Conservation (phyloP, 2,888 invertebrate genomes). For the Leucozona laternaria region DNA sequence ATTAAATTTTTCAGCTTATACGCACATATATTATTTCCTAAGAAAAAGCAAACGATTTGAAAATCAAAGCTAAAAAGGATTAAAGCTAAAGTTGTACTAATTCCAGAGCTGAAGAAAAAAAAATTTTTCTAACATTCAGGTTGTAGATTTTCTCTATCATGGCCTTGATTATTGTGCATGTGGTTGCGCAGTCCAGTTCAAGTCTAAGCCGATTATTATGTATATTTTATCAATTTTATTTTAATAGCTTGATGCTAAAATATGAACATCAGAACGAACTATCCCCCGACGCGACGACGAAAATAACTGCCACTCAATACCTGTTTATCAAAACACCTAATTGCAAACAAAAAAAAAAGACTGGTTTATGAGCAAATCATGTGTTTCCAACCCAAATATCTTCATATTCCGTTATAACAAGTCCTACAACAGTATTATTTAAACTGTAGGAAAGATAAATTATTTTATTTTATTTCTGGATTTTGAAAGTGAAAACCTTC, state of each 20-base stretch:
- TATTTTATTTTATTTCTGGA: constrained; percentile 11
- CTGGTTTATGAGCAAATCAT: constrained; percentile 4
- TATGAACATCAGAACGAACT: not conserved
- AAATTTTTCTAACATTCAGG: not conserved
- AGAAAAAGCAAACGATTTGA: too few relatives aligned
- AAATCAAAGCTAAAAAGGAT: too few relatives aligned
- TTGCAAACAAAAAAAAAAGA: not conserved
- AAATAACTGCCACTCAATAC: not conserved
- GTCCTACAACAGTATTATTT: constrained; percentile 22
- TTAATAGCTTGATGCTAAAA: not conserved
- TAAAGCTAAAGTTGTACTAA: too few relatives aligned
- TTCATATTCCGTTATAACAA: constrained; percentile 31
- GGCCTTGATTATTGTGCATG: not conserved
- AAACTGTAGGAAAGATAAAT: not conserved
- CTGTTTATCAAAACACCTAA: not conserved
- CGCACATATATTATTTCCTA: too few relatives aligned
- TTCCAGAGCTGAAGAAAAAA: too few relatives aligned
- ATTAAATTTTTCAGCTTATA: too few relatives aligned
- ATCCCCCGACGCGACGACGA: not conserved
- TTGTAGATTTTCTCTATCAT: not conserved
- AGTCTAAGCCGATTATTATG: not conserved
- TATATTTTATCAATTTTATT: not conserved
- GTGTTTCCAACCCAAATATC: constrained; percentile 52
- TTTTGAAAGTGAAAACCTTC: constrained; percentile 58
- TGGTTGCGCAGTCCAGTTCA: not conserved